Conservation (phyloP, 2,888 invertebrate genomes). For the Hyposoter dolosus region DNA sequence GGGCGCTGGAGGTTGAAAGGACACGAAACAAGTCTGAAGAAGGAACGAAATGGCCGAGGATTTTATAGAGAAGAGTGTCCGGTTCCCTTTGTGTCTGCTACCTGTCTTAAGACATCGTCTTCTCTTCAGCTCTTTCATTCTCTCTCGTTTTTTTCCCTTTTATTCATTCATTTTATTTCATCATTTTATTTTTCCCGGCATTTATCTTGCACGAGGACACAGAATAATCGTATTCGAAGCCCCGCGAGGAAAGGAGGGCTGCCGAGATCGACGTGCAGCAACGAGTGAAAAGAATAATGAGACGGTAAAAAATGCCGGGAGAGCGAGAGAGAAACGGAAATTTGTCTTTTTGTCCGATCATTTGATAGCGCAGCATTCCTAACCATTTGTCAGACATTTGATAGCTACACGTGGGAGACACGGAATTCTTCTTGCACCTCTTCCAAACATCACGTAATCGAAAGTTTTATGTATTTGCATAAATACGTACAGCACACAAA, state of each 20-base stretch:
- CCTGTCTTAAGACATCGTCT: slow-evolving; percentile 82
- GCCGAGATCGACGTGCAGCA: slow-evolving; percentile 48
- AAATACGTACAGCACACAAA: background rate
- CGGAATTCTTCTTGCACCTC: slow-evolving; percentile 77
- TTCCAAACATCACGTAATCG: slow-evolving; percentile 50
- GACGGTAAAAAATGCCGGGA: slow-evolving; percentile 4
- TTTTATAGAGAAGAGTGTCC: slow-evolving; percentile 80
- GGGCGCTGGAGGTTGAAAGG: slow-evolving; percentile 39
- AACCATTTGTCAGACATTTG: slow-evolving; percentile 84
- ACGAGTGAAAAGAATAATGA: slow-evolving; percentile 35
- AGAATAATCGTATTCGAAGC: slow-evolving; percentile 38
- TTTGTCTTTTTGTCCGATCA: slow-evolving; percentile 76
- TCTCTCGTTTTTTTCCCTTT: slow-evolving; percentile 53
- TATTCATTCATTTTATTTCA: background rate
- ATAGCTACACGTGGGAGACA: slow-evolving; percentile 82
- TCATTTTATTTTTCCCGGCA: slow-evolving; percentile 38
- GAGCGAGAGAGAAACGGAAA: slow-evolving; percentile 51
- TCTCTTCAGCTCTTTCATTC: slow-evolving; percentile 71
- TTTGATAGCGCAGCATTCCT: slow-evolving; percentile 83
- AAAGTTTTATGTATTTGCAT: slow-evolving; percentile 32
- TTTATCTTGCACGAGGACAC: slow-evolving; percentile 40
- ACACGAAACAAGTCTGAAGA: slow-evolving; percentile 65
- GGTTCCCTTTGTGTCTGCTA: slow-evolving; percentile 83
- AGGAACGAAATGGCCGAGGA: slow-evolving; percentile 76
- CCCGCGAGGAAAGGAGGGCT: background rate